Base-by-base conservation (phyloP, 2,888 invertebrate species). In the Toxonevra muliebris region DNA sequence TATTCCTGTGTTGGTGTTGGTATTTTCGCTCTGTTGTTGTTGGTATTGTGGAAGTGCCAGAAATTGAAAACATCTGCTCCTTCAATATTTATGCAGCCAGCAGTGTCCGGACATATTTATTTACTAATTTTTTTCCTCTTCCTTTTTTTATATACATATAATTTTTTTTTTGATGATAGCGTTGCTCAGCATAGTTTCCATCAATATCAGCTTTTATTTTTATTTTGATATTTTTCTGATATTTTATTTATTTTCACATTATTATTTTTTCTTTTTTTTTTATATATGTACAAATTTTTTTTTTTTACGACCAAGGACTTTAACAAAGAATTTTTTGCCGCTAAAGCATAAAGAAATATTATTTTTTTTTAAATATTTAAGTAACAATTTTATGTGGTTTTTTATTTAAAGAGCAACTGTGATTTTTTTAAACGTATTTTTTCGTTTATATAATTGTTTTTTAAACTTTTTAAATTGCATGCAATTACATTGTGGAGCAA, bases 1-100 rank as follows among this genome's bases (percentile, higher is more conserved):
- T 43, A 15, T 43, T 43, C 42, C 15, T 40, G 12, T 40, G 13
- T 20, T 40, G 30, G 13, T 57, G 12, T 40, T 57, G 15, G 13
- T 11, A 5, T 11, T 48, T 48, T 15, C n/a, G 48, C 48, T 48
- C 48, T 48, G 48, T 10, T 48, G 48, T 48, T 48, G 48, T 48
- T 48, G 48, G 15, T 1, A 48, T 15, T 48, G 48, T 41, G 30
- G 40, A 17, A n/a, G 15, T 13, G 41, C 17, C 59, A 54, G 43
- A 54, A 64, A 63, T 64, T 64, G 62, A 66, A 68, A 61, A 59
- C 67, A 71, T 71, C 69, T 72, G 71, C 71, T 60, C 41, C 15
- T 41, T 65, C 57, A 74, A 76, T 72, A 71, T 76, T 74, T 71
- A 74, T 75, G 74, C 75, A 74, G 54, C 71, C 62, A 43, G 58